These are phyloP conservation scores for Crotophaga sulcirostris DNA, from an alignment of 2,113 vertebrate species.

Conservation along the genomic window DNA sequence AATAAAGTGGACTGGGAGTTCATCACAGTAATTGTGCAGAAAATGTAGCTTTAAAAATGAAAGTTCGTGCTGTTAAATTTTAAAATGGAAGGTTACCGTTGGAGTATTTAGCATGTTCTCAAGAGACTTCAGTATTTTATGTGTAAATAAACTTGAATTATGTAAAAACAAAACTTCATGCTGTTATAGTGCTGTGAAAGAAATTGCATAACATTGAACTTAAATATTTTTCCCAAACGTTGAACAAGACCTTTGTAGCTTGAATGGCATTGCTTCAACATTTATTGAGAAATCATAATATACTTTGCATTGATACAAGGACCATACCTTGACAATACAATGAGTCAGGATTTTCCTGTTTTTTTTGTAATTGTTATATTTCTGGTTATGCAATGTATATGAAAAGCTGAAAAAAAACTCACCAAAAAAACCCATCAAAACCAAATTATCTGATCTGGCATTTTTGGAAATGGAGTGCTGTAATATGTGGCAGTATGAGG, in stretches of 20 bases:
- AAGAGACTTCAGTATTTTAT: neutral
- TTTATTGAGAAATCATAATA: neutral
- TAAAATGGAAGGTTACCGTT: neutral
- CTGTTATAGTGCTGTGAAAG: neutral
- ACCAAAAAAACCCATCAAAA: neutral
- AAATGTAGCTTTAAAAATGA: neutral
- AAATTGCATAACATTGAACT: neutral
- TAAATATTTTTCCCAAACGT: neutral
- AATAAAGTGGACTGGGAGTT: neutral
- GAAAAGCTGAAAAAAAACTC: neutral
- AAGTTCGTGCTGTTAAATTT: neutral
- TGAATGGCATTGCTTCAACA: neutral
- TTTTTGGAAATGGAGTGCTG: neutral
- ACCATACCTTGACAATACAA: neutral
- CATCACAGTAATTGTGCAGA: neutral
- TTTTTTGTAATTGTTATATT: neutral
- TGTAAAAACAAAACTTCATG: neutral
- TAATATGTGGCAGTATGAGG: neutral
- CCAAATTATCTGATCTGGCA: neutral
- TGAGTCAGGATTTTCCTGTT: neutral
- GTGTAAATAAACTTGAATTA: neutral
- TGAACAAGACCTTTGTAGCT: neutral
- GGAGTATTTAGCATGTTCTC: neutral
- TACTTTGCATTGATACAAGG: neutral
- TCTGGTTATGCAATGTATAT: rapidly evolving